These are phyloP conservation scores for Drosophila stalkeri DNA, from an alignment of 2,888 invertebrate genomes.

Conservation along the genomic window DNA sequence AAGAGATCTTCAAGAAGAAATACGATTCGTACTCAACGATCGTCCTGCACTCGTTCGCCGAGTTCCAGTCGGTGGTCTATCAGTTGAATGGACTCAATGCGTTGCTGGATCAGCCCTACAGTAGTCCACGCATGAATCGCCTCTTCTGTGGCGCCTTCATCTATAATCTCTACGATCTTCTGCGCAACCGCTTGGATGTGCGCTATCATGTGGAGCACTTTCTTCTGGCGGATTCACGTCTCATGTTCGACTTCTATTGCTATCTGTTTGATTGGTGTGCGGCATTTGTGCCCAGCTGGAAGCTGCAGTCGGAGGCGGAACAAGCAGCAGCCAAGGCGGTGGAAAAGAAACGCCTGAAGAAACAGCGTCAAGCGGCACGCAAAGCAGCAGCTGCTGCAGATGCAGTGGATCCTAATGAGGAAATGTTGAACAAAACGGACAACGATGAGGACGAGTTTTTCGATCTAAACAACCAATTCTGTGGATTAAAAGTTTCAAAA, in stretches of 20 bases:
- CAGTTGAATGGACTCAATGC: slow-evolving; percentile 87
- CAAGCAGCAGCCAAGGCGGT: slow-evolving; percentile 47
- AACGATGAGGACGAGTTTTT: slow-evolving; percentile 73
- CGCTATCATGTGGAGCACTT: slow-evolving; percentile 86
- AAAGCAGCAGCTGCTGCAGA: slow-evolving; percentile 55
- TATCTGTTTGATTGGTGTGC: slow-evolving; percentile 81
- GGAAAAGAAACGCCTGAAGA: slow-evolving; percentile 77
- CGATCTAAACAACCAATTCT: slow-evolving; percentile 84
- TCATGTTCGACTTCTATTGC: slow-evolving; percentile 83
- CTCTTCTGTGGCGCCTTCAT: slow-evolving; percentile 91
- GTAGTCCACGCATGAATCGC: slow-evolving; percentile 87
- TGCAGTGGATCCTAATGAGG: slow-evolving; percentile 72
- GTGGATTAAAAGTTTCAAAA: slow-evolving; percentile 68
- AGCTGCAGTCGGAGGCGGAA: slow-evolving; percentile 56
- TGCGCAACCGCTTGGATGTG: slow-evolving; percentile 87
- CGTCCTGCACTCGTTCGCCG: slow-evolving; percentile 83
- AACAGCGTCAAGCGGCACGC: slow-evolving; percentile 73
- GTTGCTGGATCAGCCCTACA: slow-evolving; percentile 88
- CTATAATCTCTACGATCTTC: slow-evolving; percentile 89
- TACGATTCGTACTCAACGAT: slow-evolving; percentile 82
- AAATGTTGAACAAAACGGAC: slow-evolving; percentile 63
- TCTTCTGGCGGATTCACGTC: slow-evolving; percentile 82
- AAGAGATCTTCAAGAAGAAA: slow-evolving; percentile 83
- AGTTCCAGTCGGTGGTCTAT: slow-evolving; percentile 84
- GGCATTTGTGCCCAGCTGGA: slow-evolving; percentile 78